Evolutionary conservation across 2,113 vertebrate species (phyloP).

Genomic region (Morphnarchus princeps): DNA sequence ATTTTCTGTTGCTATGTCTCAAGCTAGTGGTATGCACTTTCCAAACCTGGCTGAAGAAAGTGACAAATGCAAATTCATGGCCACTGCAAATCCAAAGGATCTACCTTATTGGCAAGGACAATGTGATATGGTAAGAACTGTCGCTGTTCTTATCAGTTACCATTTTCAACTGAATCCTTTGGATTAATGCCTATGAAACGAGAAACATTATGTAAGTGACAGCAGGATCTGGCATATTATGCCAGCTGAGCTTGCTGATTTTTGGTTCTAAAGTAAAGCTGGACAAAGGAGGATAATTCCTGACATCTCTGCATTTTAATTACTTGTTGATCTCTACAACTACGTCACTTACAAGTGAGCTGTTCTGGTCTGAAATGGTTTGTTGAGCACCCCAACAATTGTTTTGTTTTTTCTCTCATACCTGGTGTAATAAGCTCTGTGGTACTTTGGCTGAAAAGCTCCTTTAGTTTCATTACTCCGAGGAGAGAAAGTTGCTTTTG

Average conservation of each 20-base stretch:
- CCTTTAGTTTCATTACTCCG: background rate
- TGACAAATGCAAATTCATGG: background rate
- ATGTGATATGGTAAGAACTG: background rate
- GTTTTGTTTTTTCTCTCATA: background rate
- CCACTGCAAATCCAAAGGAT: background rate
- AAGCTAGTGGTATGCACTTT: background rate
- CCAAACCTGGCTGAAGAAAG: background rate
- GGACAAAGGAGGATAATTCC: background rate
- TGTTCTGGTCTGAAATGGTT: background rate
- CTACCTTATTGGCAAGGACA: background rate
- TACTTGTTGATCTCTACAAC: background rate
- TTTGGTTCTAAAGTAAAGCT: background rate
- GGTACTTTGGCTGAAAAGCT: background rate
- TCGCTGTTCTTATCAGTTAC: background rate
- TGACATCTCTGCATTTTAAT: background rate
- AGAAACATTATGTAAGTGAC: background rate
- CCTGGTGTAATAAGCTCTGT: background rate
- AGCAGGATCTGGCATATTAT: background rate
- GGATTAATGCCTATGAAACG: background rate
- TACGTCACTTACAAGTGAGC: background rate
- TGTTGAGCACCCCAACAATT: background rate
- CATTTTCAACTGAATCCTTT: background rate
- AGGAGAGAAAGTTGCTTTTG: constrained; percentile 16
- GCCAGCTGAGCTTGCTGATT: background rate
- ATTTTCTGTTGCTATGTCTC: background rate